Conservation (phyloP, 2,888 invertebrate species). For the Nasonovia ribisnigri region DNA sequence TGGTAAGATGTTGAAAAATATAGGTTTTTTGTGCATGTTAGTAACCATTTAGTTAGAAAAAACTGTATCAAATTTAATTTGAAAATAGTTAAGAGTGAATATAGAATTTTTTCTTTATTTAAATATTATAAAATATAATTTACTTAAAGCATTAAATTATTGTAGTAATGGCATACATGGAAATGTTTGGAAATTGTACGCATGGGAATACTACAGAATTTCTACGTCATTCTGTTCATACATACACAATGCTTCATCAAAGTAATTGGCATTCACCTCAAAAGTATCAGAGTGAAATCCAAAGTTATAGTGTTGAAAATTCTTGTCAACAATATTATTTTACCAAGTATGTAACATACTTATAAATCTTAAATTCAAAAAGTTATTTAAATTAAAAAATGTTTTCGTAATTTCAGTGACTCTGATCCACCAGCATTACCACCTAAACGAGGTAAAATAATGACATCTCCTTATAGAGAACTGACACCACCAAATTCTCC, state of each 20-base stretch:
- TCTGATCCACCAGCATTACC: constrained; percentile 58
- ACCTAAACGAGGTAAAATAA: constrained; percentile 54
- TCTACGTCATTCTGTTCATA: constrained; percentile 89
- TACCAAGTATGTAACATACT: constrained; percentile 31
- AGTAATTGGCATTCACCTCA: constrained; percentile 64
- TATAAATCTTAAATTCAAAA: neutral
- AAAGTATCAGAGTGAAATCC: constrained; percentile 58
- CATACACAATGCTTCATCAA: constrained; percentile 71
- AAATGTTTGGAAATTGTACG: constrained; percentile 92
- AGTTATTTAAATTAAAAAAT: neutral
- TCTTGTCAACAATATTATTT: constrained; percentile 61
- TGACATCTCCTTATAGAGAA: constrained; percentile 35
- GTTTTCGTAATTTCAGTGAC: constrained; percentile 10
- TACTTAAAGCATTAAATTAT: constrained; percentile 33
- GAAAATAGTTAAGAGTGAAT: constrained; percentile 33
- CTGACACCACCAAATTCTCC: constrained; percentile 46
- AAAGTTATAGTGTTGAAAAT: constrained; percentile 61
- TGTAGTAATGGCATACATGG: constrained; percentile 95
- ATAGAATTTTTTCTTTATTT: neutral
- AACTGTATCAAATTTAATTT: constrained; percentile 30
- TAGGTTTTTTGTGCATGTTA: constrained; percentile 56
- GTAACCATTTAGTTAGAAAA: constrained; percentile 38
- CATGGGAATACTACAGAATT: constrained; percentile 81
- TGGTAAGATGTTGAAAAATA: constrained; percentile 78
- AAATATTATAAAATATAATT: neutral